Evolutionary conservation across 1,140 invertebrate species (phyloP), one percentile per base, ranked within the genome.

Genomic region (Drosophila ananassae): DNA sequence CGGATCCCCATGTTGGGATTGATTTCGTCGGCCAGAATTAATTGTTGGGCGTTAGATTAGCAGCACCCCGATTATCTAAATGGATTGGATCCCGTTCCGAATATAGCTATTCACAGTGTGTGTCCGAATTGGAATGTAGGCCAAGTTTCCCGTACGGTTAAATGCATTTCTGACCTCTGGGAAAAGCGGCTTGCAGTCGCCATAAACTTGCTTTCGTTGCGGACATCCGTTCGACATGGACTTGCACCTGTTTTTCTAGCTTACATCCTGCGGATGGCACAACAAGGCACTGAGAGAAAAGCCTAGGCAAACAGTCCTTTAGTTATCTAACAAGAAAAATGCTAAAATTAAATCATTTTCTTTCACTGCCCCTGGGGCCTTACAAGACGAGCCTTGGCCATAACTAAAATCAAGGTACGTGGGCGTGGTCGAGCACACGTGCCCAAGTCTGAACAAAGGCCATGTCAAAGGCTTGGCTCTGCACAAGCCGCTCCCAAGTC

Each of bases 391-490:
- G 47, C 77, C 77, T 75, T 79, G 63, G 58, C 44, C 24, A 44
- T 34, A 51, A 46, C 37, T 30, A 63, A 52, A 59, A 62, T 66
- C 60, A 78, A 72, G 75, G 62, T 21, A 7, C 30, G 61, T 30
- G 54, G 77, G 50, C 77, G 56, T 56, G 71, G 37, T 22, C 30
- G 39, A 28, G 51, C 69, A 47, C 77, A 85, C 82, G 78, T 81
- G 55, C 50, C 63, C 34, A 47, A 37, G 41, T 39, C 46, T 2
- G 22, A 28, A 21, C 61, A 48, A 61, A 62, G 57, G 76, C 52
- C 59, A 50, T 56, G 58, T 54, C 46, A 87, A 85, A 85, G 81
- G 81, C 82, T 85, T 87, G 81, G 68, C 77, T 30, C 28, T n/a
- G 12, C n/a, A 17, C 9, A 2, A 47, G 56, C 44, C 82, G 71